phyloP scores from a whole-genome alignment of 2,113 vertebrate species.

The Ia io region DNA sequence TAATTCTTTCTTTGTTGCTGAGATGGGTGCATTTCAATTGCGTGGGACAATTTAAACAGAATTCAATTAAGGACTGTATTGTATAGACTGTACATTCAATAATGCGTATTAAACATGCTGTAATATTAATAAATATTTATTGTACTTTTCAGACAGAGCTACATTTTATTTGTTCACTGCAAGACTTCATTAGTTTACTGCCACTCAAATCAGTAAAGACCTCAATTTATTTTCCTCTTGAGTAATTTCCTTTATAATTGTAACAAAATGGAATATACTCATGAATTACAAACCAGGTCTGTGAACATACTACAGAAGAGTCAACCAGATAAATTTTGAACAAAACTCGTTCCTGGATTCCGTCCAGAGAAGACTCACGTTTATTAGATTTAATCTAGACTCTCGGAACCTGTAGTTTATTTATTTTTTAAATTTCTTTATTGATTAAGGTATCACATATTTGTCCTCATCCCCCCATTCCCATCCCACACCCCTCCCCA shows the following conservation, averaged over 20 bases:
- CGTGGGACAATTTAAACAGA: neutral
- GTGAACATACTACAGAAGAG: neutral
- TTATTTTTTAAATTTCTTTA: no score
- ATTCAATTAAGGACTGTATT: neutral
- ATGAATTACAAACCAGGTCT: neutral
- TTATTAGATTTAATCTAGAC: neutral
- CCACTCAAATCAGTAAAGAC: neutral
- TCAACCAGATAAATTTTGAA: neutral
- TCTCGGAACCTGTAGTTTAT: neutral
- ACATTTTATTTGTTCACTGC: constrained; percentile 23
- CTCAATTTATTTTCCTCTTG: constrained; percentile 37
- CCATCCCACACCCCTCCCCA: no score
- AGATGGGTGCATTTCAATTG: neutral
- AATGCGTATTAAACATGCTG: neutral
- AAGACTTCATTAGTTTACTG: neutral
- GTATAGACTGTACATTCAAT: neutral
- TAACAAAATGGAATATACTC: neutral
- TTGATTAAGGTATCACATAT: no score
- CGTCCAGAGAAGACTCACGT: neutral
- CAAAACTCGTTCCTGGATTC: neutral
- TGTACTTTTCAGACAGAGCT: neutral
- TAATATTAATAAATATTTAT: constrained; percentile 44
- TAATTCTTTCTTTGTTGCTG: constrained; percentile 4
- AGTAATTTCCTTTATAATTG: neutral
- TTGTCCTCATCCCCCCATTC: no score